Percentiles rank a stretch among this genome's conserved stretches.
phyloP scores from a whole-genome alignment of 2,888 invertebrate species.

The Agrypnus murinus region DNA sequence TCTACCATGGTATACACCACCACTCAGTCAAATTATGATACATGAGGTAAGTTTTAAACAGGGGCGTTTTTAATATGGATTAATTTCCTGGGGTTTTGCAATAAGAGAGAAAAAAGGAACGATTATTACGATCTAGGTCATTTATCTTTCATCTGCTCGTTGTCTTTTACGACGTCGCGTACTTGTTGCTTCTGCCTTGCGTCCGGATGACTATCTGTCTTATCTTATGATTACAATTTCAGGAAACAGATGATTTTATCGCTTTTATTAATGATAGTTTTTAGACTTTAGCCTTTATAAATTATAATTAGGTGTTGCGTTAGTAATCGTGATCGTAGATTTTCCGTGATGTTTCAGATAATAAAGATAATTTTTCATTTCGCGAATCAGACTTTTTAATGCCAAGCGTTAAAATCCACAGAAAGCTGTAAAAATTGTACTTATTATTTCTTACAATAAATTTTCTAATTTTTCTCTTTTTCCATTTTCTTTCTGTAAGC shows the following conservation, averaged over 20 bases:
- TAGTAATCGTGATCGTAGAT: neutral
- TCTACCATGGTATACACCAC: too few relatives aligned
- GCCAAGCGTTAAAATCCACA: too few relatives aligned
- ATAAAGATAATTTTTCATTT: too few relatives aligned
- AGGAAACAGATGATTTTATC: conserved; percentile 41
- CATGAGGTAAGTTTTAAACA: conserved; percentile 29
- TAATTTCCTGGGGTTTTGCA: conserved; percentile 40
- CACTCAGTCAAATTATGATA: conserved; percentile 42
- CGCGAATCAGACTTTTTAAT: too few relatives aligned
- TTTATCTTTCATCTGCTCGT: conserved; percentile 47
- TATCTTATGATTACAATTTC: conserved; percentile 35
- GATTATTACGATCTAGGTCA: conserved; percentile 35
- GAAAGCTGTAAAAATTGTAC: too few relatives aligned
- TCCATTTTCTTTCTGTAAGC: too few relatives aligned
- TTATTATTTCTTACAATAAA: too few relatives aligned
- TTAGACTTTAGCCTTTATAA: conserved; percentile 24
- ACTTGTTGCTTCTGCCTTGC: conserved; percentile 43
- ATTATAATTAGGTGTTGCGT: conserved; percentile 29
- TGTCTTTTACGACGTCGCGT: conserved; percentile 40
- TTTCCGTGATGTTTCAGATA: neutral
- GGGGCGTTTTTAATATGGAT: conserved; percentile 42
- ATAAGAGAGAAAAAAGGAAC: conserved; percentile 22
- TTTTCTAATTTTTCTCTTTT: too few relatives aligned
- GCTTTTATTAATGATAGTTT: conserved; percentile 39
- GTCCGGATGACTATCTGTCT: conserved; percentile 29